A percentile compares a stretch with the other conserved stretches of the same genome.
Evolutionary conservation across 2,888 invertebrate genomes (phyloP).

Genomic region (Caenorhabditis uteleia): DNA sequence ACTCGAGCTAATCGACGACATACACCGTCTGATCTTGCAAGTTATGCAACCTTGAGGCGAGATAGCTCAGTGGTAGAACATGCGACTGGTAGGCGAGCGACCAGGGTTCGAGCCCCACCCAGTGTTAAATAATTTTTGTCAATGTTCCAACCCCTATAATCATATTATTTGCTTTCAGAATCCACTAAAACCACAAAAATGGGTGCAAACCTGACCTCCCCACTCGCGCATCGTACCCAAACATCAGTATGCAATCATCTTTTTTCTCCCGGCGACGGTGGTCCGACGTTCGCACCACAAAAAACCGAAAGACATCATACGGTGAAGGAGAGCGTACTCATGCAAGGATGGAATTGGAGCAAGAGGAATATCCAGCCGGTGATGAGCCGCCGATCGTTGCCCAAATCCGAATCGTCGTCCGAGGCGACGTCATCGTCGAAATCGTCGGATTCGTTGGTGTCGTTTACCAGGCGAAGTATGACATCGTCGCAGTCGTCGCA

Average conservation of each 20-base stretch:
- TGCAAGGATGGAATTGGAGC: conserved; percentile 56
- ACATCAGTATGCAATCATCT: conserved; percentile 58
- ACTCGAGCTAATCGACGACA: no score
- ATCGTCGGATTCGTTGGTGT: conserved; percentile 30
- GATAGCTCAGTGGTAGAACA: no score
- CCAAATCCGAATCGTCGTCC: conserved; percentile 28
- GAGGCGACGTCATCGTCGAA: conserved; percentile 35
- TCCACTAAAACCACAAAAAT: conserved; percentile 33
- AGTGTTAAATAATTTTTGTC: no score
- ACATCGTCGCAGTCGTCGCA: conserved; percentile 12
- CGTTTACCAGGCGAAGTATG: conserved; percentile 20
- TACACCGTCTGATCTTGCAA: no score
- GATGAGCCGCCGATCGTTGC: conserved; percentile 34
- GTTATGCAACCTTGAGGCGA: no score
- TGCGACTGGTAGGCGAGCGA: no score
- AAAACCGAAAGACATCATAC: conserved; percentile 22
- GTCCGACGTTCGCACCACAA: conserved; percentile 44
- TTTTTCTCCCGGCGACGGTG: conserved; percentile 56
- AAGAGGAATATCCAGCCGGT: conserved; percentile 49
- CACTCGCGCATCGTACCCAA: conserved; percentile 46
- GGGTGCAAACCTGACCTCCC: conserved; percentile 59
- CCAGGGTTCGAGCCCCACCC: no score
- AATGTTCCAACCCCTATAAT: no score
- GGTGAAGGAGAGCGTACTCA: conserved; percentile 38
- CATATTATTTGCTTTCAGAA: no score